phyloP scores from a whole-genome alignment of 2,888 invertebrate genomes.

The Noctua fimbriata region DNA sequence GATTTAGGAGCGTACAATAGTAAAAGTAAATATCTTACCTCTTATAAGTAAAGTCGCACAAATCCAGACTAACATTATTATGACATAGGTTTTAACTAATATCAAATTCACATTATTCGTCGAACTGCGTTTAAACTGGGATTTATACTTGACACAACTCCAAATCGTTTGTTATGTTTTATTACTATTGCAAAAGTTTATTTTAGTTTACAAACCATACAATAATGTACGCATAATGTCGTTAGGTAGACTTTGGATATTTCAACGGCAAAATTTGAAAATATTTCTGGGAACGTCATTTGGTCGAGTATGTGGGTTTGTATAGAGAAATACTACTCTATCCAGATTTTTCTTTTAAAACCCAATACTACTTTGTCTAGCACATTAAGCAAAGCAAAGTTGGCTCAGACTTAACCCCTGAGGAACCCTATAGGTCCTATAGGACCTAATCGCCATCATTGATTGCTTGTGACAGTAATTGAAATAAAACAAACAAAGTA shows the following conservation, averaged over 20 bases:
- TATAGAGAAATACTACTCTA: neutral
- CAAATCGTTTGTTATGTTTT: conserved; percentile 26
- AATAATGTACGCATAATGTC: neutral
- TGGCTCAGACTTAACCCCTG: neutral
- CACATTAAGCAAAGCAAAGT: neutral
- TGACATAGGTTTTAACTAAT: conserved; percentile 4
- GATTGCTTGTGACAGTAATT: neutral
- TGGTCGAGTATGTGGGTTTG: neutral
- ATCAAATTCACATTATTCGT: conserved; percentile 26
- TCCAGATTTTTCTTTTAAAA: neutral
- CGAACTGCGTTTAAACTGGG: neutral
- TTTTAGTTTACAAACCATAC: neutral
- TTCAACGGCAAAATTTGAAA: neutral
- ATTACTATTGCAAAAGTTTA: conserved; percentile 31
- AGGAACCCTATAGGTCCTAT: neutral
- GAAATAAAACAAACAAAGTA: conserved; percentile 55
- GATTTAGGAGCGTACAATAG: neutral
- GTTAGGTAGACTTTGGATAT: neutral
- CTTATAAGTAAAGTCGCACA: conserved; percentile 30
- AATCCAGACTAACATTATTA: conserved; percentile 46
- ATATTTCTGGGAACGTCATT: neutral
- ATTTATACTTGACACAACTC: conserved; percentile 4
- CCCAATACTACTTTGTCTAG: neutral
- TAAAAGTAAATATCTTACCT: conserved; percentile 37
- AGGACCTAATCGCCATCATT: neutral